phyloP scores from a whole-genome alignment of 2,113 vertebrate genomes.

The Megaceryle maxima region DNA sequence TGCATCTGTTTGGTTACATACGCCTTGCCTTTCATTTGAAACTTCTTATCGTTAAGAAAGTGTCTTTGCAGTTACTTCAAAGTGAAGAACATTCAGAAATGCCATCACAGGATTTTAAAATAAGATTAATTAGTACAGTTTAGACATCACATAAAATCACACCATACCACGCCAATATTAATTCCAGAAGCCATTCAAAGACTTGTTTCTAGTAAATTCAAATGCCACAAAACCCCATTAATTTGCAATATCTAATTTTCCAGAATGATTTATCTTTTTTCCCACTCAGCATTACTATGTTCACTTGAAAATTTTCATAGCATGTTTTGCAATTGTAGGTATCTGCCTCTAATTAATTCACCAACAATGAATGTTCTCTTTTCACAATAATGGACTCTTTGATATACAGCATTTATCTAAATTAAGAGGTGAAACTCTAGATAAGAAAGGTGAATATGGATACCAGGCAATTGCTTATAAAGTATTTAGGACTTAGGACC shows the following conservation, averaged over 20 bases:
- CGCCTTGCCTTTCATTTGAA: neutral
- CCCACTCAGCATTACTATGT: neutral
- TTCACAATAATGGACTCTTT: neutral
- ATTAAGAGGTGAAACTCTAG: neutral
- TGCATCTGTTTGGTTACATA: neutral
- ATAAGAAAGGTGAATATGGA: neutral
- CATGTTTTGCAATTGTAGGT: neutral
- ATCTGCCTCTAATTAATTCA: slow-evolving; percentile 1
- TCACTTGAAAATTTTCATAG: neutral
- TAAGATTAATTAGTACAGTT: neutral
- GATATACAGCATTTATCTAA: neutral
- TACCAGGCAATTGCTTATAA: neutral
- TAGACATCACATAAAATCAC: neutral
- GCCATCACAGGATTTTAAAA: slow-evolving; percentile 5
- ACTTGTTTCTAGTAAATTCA: neutral
- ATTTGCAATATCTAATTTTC: neutral
- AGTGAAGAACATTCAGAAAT: neutral
- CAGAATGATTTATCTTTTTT: neutral
- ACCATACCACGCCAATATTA: neutral
- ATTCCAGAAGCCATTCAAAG: neutral
- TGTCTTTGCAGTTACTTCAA: neutral
- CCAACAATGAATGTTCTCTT: neutral
- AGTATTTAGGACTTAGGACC: neutral
- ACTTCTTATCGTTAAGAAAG: neutral
- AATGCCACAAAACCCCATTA: neutral